A percentile compares a stretch with the other conserved stretches of the same genome.
phyloP scores from a whole-genome alignment of 2,888 invertebrate species.

The Cyclophora punctaria region DNA sequence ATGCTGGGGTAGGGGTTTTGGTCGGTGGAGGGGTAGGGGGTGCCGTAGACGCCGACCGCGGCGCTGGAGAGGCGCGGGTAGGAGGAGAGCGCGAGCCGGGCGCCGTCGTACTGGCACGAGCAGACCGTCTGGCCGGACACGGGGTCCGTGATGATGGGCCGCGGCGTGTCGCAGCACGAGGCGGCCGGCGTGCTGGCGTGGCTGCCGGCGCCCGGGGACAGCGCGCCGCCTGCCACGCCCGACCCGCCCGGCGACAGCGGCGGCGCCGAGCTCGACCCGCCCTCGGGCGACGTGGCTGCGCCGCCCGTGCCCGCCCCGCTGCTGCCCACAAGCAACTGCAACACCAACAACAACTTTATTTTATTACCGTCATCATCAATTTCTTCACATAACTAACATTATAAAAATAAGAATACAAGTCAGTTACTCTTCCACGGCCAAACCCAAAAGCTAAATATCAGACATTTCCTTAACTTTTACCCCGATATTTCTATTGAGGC shows the following conservation, averaged over 20 bases:
- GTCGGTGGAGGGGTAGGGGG: conserved; percentile 92
- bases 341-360: conserved; percentile 7
- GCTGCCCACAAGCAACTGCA: conserved; percentile 83
- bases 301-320: conserved; percentile 83
- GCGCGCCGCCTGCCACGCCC: conserved; percentile 73
- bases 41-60: conserved; percentile 87
- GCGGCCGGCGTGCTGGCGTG: conserved; percentile 70
- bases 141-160: conserved; percentile 94
- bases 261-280: conserved; percentile 81
- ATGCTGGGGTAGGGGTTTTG: conserved; percentile 95
- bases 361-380: too few relatives aligned
- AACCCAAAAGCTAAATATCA: too few relatives aligned
- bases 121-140: conserved; percentile 95
- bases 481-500: too few relatives aligned
- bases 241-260: conserved; percentile 84
- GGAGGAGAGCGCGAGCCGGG: conserved; percentile 85
- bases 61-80: conserved; percentile 87
- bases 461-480: too few relatives aligned
- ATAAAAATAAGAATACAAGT: too few relatives aligned
- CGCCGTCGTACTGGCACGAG: conserved; percentile 95
- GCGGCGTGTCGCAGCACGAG: conserved; percentile 91
- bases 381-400: too few relatives aligned
- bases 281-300: conserved; percentile 83
- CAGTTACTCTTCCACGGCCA: too few relatives aligned
- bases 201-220: conserved; percentile 75